Evolutionary conservation across 2,888 invertebrate species (phyloP), one percentile per base, ranked within the genome.

Genomic region (Oithona nana): DNA sequence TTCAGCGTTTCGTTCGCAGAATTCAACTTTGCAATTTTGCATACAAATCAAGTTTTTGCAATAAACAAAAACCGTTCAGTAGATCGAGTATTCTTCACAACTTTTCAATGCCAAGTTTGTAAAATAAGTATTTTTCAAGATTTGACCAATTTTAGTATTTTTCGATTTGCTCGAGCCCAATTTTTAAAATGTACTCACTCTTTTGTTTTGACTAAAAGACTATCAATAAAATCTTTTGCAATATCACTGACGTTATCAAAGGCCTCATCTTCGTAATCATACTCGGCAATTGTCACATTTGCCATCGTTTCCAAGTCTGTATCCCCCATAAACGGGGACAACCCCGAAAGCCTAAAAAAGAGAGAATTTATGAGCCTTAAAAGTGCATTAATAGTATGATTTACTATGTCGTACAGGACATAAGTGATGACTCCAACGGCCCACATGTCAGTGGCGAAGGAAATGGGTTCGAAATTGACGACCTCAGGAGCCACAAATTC

Each of bases 401-500:
- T 39, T 39, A 39, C 39, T 11, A 64, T 58, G 71, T 85, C 94
- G 90, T 78, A 97, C 95, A 97, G 78, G 64, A 97, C 93, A 73
- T 97, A 97, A 72, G 90, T 89, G 69, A 98, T 94, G 65, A 98
- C 95, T 52, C 97, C 97, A 28, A 98, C 84, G 61, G 92, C 92
- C 97, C 95, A 97, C 93, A 97, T 94, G 71, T 98, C 98, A 0
- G 97, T 94, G 8, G 87, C 86, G 71, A 85, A 93, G 63, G 88
- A 87, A 69, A 98, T 92, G 70, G 86, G 86, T 72, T 98, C 97
- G 74, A 95, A 98, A 77, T 95, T 97, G 50, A 98, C 92, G 28
- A 97, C 93, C 79, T 98, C 97, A 0, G 97, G 97, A 0, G 95
- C 94, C 58, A 95, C 94, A 72, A 98, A 98, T 76, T 98, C 98